Evolutionary conservation across 23 tunicate species (phyloP).

Genomic region (Halocynthia roretzi): DNA sequence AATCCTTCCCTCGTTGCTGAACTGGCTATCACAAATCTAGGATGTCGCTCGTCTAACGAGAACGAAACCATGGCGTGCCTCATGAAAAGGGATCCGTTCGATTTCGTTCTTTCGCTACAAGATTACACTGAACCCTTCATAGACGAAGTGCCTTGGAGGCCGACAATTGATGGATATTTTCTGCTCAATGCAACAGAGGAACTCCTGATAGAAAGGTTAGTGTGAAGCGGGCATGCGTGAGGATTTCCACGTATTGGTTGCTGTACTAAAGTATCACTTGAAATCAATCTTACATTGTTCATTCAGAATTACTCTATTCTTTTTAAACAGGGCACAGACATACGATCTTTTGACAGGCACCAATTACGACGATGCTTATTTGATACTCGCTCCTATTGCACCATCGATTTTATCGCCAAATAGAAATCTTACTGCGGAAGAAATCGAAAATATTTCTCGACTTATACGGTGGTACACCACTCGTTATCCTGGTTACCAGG

Average conservation of each 20-base stretch:
- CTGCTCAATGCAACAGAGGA: background rate
- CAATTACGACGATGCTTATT: slow-evolving; percentile 10
- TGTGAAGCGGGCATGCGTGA: background rate
- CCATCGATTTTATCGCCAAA: slow-evolving; percentile 1
- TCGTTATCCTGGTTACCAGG: slow-evolving; percentile 5
- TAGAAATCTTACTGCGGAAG: background rate
- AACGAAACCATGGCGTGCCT: slow-evolving; percentile 2
- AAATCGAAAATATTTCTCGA: background rate
- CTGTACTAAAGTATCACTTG: slow-evolving; percentile 1
- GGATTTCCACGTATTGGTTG: background rate
- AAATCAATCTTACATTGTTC: background rate
- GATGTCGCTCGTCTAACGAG: slow-evolving; percentile 10
- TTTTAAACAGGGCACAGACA: background rate
- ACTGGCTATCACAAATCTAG: slow-evolving; percentile 8
- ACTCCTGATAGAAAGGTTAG: background rate
- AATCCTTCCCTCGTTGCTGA: slow-evolving; percentile 14
- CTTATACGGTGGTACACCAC: background rate
- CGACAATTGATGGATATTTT: slow-evolving; percentile 12
- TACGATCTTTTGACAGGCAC: slow-evolving; percentile 4
- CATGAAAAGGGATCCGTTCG: slow-evolving; percentile 9
- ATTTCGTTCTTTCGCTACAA: slow-evolving; percentile 6
- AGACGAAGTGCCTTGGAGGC: slow-evolving; percentile 16
- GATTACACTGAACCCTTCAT: background rate
- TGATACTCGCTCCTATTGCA: slow-evolving; percentile 8
- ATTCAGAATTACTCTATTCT: background rate